These are phyloP conservation scores for Embidobia sp. DNA, from an alignment of 2,888 invertebrate genomes.

Conservation along the genomic window DNA sequence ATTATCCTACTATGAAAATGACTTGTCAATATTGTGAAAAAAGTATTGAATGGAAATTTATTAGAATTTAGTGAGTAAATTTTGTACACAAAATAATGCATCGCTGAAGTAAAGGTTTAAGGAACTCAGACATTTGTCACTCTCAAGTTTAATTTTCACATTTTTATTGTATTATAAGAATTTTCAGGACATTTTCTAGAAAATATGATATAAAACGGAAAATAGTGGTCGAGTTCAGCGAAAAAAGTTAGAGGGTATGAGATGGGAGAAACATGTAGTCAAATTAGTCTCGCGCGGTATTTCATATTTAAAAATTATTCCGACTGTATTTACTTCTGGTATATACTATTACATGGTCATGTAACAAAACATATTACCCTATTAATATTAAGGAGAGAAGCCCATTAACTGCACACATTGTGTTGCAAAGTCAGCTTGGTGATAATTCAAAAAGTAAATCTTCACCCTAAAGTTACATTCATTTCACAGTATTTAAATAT, in stretches of 20 bases:
- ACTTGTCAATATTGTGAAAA: too few relatives aligned
- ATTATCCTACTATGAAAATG: too few relatives aligned
- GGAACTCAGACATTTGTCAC: too few relatives aligned
- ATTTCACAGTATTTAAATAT: conserved; percentile 40
- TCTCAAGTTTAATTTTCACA: conserved; percentile 6
- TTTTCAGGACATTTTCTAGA: neutral
- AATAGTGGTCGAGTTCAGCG: conserved; percentile 20
- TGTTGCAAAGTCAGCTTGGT: conserved; percentile 51
- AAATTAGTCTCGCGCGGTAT: conserved; percentile 41
- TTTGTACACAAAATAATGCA: too few relatives aligned
- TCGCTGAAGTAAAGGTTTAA: too few relatives aligned
- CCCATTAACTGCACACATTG: conserved; percentile 51
- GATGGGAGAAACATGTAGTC: conserved; percentile 29
- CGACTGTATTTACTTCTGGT: conserved; percentile 33
- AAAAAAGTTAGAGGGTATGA: conserved; percentile 16
- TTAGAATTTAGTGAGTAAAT: too few relatives aligned
- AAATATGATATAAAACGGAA: conserved; percentile 19
- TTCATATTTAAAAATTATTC: conserved; percentile 53
- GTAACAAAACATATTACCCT: conserved; percentile 51
- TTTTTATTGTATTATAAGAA: conserved; percentile 1
- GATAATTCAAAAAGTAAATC: conserved; percentile 54
- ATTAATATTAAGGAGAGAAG: conserved; percentile 51
- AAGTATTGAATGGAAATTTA: too few relatives aligned
- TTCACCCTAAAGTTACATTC: conserved; percentile 33
- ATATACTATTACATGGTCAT: conserved; percentile 42